Evolutionary conservation across 2,888 invertebrate species (phyloP).

Genomic region (Drosophila melanosoma): DNA sequence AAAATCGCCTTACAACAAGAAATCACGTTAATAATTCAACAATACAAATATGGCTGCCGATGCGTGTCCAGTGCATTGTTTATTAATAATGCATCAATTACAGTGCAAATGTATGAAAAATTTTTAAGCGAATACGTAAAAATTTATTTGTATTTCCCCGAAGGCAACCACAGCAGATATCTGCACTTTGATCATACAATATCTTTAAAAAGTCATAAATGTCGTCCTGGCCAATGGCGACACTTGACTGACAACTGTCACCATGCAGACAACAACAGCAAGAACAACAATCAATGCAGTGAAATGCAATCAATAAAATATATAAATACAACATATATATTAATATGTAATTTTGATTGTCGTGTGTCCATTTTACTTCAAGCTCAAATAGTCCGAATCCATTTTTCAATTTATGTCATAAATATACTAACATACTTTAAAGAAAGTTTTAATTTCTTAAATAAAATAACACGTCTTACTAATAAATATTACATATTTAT

Average conservation of each 20-base stretch:
- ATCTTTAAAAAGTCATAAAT: constrained; percentile 26
- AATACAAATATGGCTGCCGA: constrained; percentile 51
- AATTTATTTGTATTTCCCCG: not conserved
- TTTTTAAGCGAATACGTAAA: constrained; percentile 2
- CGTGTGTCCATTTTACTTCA: constrained; percentile 46
- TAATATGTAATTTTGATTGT: constrained; percentile 7
- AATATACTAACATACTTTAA: not conserved
- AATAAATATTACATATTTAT: no score
- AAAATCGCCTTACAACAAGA: constrained; percentile 50
- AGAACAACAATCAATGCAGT: constrained; percentile 38
- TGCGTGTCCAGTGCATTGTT: constrained; percentile 43
- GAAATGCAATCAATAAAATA: constrained; percentile 33
- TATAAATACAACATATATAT: constrained; percentile 1
- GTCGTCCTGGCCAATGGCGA: constrained; percentile 28
- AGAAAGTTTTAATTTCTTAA: not conserved
- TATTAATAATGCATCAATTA: constrained; percentile 58
- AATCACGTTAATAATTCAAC: constrained; percentile 58
- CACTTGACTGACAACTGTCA: constrained; percentile 61
- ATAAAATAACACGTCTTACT: not conserved
- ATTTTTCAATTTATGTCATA: not conserved
- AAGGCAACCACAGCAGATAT: not conserved
- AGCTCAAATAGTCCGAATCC: constrained; percentile 1
- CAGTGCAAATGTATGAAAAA: constrained; percentile 65
- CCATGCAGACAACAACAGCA: constrained; percentile 38
- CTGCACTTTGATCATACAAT: constrained; percentile 1